Evolutionary conservation across 2,113 vertebrate genomes (phyloP).

Genomic region (Trichechus manatus): DNA sequence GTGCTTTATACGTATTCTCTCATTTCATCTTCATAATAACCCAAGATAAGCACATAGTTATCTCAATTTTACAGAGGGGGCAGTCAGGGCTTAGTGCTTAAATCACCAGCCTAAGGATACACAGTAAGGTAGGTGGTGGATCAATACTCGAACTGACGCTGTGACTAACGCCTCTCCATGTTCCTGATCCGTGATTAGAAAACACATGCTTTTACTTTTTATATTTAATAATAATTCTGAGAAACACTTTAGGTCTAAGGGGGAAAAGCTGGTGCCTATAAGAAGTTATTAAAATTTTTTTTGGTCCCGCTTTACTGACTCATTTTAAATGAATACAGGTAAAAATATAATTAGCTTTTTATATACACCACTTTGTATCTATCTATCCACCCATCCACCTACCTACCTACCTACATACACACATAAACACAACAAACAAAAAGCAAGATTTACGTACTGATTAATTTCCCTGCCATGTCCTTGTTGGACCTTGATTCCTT

Average conservation of each 20-base stretch:
- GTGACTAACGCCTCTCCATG: background rate
- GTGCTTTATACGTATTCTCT: background rate
- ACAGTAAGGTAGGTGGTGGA: background rate
- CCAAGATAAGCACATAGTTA: slow-evolving; percentile 1
- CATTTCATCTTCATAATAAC: slow-evolving; percentile 6
- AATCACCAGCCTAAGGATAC: background rate
- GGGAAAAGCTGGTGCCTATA: background rate
- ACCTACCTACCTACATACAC: background rate
- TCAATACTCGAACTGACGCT: background rate
- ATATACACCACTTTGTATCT: background rate
- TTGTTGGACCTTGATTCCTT: slow-evolving; percentile 98
- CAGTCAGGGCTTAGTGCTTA: slow-evolving; percentile 4
- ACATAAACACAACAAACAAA: slow-evolving; percentile 48
- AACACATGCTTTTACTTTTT: background rate
- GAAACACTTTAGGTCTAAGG: slow-evolving; percentile 21
- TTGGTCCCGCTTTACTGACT: slow-evolving; percentile 19
- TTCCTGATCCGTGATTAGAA: slow-evolving; percentile 2
- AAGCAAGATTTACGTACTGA: slow-evolving; percentile 91
- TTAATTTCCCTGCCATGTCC: slow-evolving; percentile 98
- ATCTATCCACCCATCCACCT: background rate
- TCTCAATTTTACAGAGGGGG: slow-evolving; percentile 20
- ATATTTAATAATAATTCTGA: background rate
- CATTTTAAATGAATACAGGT: slow-evolving; percentile 37
- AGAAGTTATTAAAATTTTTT: slow-evolving; percentile 1
- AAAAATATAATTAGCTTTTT: background rate